Base-by-base conservation (phyloP, 1,140 invertebrate species). In the Pseudomyrmex concolor region DNA sequence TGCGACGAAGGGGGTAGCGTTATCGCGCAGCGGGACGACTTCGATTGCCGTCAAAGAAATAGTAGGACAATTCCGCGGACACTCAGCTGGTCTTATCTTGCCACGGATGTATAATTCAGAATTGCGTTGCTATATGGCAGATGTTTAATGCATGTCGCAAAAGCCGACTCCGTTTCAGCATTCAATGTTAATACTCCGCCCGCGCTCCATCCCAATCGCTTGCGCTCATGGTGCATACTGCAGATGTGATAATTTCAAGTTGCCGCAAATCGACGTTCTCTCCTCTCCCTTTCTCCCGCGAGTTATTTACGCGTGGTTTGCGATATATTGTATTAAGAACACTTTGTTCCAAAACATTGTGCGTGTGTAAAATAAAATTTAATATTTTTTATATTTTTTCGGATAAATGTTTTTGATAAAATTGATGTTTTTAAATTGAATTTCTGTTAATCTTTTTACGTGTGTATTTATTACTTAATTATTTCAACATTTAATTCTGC, bases 141-240 rank as follows among this genome's bases (percentile, higher is more conserved):
- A 93, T 93, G 93, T 93, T 93, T 93, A 93, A 93, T 93, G 92
- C 92, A 93, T 93, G 90, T 84, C 62, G 82, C 78, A 34, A 34
- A 84, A 85, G 74, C 77, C 87, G 60, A 59, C 66, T 84, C 62
- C 62, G 73, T 63, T 67, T 86, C 85, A 82, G 90, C 87, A 92
- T 93, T 92, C 91, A 92, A 93, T 92, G 91, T 92, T 93, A 93
- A 93, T 90, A 89, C 89, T 84, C 88, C 84, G 81, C 80, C 84
- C 82, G 66, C 91, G 73, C 77, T 68, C 19, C 51, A 73, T 80
- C 48, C 84, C 73, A 85, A 88, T 91, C 90, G 84, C 84, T 64
- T 87, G 83, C 57, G 90, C 88, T 55, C 89, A 91, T 85, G 84
- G 60, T 84, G 62, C 64, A 66, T 85, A 76, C 12, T 85, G 73